phyloP scores from a whole-genome alignment of 2,888 invertebrate species.

The Mesorhabditis spiculigera region DNA sequence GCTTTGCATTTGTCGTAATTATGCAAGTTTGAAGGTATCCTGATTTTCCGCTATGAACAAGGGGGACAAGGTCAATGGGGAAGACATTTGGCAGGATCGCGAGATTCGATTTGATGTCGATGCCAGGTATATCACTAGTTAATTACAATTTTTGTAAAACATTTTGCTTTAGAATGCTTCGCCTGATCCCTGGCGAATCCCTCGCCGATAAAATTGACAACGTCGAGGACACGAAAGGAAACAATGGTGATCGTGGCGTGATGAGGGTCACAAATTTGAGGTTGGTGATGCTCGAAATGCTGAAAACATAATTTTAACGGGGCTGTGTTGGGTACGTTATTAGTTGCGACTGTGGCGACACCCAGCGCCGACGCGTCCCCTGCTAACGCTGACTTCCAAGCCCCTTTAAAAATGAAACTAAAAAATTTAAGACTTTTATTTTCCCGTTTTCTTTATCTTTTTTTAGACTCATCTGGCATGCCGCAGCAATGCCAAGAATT shows the following conservation, averaged over 20 bases:
- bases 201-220: conserved; percentile 83
- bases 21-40: no score
- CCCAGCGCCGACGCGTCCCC: no score
- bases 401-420: no score
- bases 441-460: neutral
- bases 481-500: conserved; percentile 78
- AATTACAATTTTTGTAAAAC: neutral
- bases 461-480: conserved; percentile 73
- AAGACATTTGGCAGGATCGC: conserved; percentile 79
- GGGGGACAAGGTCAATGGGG: conserved; percentile 36
- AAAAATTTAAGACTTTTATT: neutral
- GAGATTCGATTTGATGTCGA: conserved; percentile 88
- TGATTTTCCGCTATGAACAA: neutral
- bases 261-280: conserved; percentile 85
- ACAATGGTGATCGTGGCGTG: conserved; percentile 83
- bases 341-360: no score
- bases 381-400: no score
- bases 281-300: no score
- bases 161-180: conserved; percentile 69
- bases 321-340: no score
- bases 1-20: no score
- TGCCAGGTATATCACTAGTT: conserved; percentile 59
- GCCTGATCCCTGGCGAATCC: conserved; percentile 77
- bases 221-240: conserved; percentile 96
- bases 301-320: no score